These are phyloP conservation scores for Synergus itoensis DNA, from an alignment of 2,888 invertebrate species.

Conservation along the genomic window DNA sequence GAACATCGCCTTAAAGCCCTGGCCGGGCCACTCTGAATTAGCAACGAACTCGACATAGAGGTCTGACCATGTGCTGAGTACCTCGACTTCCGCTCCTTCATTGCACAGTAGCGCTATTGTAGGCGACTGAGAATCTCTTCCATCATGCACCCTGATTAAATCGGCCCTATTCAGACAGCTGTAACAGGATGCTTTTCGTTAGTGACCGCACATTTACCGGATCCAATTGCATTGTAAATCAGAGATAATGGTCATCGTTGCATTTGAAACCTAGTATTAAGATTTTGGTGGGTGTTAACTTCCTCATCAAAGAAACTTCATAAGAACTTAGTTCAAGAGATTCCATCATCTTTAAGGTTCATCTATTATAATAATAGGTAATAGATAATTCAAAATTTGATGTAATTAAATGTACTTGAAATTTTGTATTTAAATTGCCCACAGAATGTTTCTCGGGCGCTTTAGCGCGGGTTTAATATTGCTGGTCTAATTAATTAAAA, in stretches of 20 bases:
- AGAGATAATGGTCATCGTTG: conserved; percentile 25
- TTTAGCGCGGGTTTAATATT: too few species aligned
- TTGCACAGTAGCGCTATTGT: conserved; percentile 92
- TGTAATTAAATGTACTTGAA: too few species aligned
- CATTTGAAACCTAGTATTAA: conserved; percentile 13
- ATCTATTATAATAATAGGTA: too few species aligned
- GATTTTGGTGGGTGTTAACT: not conserved
- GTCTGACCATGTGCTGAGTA: conserved; percentile 90
- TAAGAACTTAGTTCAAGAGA: not conserved
- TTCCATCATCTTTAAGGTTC: too few species aligned
- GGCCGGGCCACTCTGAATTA: conserved; percentile 88
- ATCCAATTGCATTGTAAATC: conserved; percentile 42
- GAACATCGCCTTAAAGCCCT: conserved; percentile 88
- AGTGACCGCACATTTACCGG: conserved; percentile 46
- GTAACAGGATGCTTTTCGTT: conserved; percentile 76
- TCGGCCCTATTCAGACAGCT: conserved; percentile 91
- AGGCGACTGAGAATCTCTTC: conserved; percentile 85
- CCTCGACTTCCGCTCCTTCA: conserved; percentile 87
- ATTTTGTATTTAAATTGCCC: too few species aligned
- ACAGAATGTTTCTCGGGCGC: too few species aligned
- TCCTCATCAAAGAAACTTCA: conserved; percentile 1
- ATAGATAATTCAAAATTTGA: too few species aligned
- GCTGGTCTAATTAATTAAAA: too few species aligned
- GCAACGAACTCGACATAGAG: conserved; percentile 91
- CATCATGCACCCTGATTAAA: conserved; percentile 92